Conservation (phyloP, 2,888 invertebrate species). For the Nycteola revayana region DNA sequence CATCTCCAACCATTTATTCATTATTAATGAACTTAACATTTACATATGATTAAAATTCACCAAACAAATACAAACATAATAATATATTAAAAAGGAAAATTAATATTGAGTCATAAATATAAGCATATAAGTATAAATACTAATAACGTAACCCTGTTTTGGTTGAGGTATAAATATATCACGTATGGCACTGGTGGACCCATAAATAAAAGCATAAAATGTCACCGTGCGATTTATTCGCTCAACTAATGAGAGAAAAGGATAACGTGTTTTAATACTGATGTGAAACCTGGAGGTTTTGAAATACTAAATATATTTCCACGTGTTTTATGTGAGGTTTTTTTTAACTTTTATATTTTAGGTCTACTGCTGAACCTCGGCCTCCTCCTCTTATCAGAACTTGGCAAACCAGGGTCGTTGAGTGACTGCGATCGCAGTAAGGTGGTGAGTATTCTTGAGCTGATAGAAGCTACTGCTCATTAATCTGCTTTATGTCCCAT, state of each 20-base stretch:
- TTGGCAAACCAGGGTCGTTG: too few species aligned
- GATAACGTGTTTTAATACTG: constrained; percentile 16
- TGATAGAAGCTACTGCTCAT: too few species aligned
- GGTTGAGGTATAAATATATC: constrained; percentile 21
- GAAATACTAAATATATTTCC: constrained; percentile 10
- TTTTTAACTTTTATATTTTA: too few species aligned
- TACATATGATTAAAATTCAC: neutral
- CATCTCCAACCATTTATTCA: too few species aligned
- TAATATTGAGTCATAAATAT: constrained; percentile 16
- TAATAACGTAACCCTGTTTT: constrained; percentile 10
- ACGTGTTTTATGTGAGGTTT: constrained; percentile 3
- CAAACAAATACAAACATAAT: constrained; percentile 5
- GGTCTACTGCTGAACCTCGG: too few species aligned
- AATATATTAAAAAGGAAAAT: constrained; percentile 3
- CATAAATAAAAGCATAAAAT: constrained; percentile 35
- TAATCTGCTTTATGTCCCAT: too few species aligned
- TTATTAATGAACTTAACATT: neutral
- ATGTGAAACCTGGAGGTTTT: constrained; percentile 10
- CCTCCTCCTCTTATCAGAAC: too few species aligned
- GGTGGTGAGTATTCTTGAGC: too few species aligned
- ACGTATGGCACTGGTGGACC: constrained; percentile 11
- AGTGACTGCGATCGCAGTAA: too few species aligned
- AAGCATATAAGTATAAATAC: constrained; percentile 12
- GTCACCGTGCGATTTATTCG: constrained; percentile 35
- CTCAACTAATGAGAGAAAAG: constrained; percentile 35